These are phyloP conservation scores for Argyrosomus japonicus DNA, from an alignment of 2,113 vertebrate genomes.

Conservation along the genomic window DNA sequence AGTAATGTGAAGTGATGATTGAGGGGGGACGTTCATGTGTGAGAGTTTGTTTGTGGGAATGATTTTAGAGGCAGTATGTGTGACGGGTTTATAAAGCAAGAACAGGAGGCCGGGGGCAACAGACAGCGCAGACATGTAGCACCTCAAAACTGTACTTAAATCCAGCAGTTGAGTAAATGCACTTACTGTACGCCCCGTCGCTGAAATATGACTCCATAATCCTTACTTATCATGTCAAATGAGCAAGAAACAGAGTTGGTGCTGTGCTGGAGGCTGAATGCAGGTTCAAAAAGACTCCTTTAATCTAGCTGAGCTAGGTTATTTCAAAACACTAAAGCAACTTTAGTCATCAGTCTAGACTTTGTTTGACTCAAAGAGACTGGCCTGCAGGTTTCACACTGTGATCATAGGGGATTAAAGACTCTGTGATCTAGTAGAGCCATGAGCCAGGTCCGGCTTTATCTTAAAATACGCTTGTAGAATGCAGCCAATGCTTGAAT, in stretches of 20 bases:
- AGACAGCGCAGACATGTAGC: too few species aligned
- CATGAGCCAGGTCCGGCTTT: background rate
- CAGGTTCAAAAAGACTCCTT: background rate
- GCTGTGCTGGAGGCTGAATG: background rate
- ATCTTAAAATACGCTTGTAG: background rate
- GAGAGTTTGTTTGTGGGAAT: too few species aligned
- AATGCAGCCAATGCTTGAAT: background rate
- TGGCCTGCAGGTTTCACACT: slow-evolving; percentile 40
- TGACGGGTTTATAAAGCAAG: too few species aligned
- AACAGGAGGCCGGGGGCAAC: too few species aligned
- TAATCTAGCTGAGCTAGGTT: background rate
- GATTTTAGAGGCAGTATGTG: too few species aligned
- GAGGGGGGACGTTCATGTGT: too few species aligned
- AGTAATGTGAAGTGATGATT: too few species aligned
- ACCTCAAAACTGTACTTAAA: too few species aligned
- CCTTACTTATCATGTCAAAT: background rate
- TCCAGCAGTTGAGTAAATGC: too few species aligned
- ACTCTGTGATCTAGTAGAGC: slow-evolving; percentile 34
- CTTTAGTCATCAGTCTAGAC: slow-evolving; percentile 20
- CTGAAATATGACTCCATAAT: background rate
- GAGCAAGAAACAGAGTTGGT: background rate
- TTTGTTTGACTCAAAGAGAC: slow-evolving; percentile 23
- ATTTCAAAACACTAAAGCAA: background rate
- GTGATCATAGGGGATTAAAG: slow-evolving; percentile 23
- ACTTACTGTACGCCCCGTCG: too few species aligned